Percentiles rank a stretch among this genome's conserved stretches.
These are phyloP conservation scores for Contarinia nasturtii DNA, from an alignment of 1,140 invertebrate species.

Conservation along the genomic window DNA sequence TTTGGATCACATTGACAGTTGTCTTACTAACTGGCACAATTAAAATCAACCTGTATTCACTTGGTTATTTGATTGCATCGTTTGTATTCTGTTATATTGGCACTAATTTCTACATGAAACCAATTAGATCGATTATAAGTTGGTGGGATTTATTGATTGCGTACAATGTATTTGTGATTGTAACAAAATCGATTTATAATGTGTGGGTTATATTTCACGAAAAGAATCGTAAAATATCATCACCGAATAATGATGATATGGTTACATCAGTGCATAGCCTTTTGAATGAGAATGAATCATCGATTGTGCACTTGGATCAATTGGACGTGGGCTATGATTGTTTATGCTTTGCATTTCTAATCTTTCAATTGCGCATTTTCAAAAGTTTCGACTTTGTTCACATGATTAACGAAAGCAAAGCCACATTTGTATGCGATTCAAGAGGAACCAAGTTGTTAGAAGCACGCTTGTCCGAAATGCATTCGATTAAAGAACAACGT, in stretches of 20 bases:
- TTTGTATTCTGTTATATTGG: conserved; percentile 92
- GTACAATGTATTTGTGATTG: conserved; percentile 25
- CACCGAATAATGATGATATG: no score
- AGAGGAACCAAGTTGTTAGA: conserved; percentile 27
- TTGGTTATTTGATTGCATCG: conserved; percentile 79
- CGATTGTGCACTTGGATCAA: conserved; percentile 47
- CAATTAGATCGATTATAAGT: conserved; percentile 52
- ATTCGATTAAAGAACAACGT: conserved; percentile 24
- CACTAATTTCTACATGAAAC: conserved; percentile 73
- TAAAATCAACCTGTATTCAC: conserved; percentile 74
- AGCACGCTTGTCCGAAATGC: no score
- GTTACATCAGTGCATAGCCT: no score
- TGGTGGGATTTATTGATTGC: conserved; percentile 79
- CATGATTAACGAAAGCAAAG: conserved; percentile 75
- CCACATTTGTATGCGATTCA: conserved; percentile 73
- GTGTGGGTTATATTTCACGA: no score
- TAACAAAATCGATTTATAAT: no score
- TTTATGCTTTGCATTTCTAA: conserved; percentile 72
- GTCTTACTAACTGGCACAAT: conserved; percentile 83
- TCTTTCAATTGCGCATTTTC: conserved; percentile 74
- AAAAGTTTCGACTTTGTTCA: conserved; percentile 85
- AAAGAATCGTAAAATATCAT: no score
- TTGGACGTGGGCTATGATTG: conserved; percentile 79
- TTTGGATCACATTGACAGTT: conserved; percentile 81
- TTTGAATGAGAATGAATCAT: conserved; percentile 28